A percentile compares a stretch with the other conserved stretches of the same genome.
phyloP scores from a whole-genome alignment of 2,113 vertebrate species.

The Enhydra lutris region DNA sequence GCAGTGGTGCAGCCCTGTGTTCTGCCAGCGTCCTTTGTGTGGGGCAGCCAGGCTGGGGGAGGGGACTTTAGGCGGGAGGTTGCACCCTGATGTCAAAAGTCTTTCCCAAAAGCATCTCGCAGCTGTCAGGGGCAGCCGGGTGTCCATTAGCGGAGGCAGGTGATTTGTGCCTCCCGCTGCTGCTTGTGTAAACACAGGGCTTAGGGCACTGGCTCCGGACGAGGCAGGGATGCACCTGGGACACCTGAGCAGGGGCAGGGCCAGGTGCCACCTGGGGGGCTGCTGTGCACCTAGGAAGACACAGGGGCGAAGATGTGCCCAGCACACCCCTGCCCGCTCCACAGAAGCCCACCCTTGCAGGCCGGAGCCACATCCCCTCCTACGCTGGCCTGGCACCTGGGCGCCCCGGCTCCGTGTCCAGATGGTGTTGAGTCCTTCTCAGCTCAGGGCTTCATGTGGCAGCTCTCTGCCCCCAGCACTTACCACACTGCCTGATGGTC shows the following conservation, averaged over 20 bases:
- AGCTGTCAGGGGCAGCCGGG: conserved; percentile 19
- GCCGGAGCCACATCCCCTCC: background rate
- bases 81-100: conserved; percentile 29
- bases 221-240: background rate
- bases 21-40: background rate
- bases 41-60: background rate
- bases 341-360: background rate
- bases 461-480: background rate
- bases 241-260: conserved; percentile 43
- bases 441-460: background rate
- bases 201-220: background rate
- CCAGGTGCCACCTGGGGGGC: background rate
- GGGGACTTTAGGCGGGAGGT: background rate
- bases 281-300: background rate
- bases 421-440: background rate
- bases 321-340: background rate
- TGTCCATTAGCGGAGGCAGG: conserved; percentile 56
- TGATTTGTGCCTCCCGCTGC: conserved; percentile 46
- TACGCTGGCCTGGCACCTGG: rapidly evolving
- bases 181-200: conserved; percentile 65
- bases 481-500: background rate
- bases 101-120: background rate
- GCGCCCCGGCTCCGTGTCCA: background rate
- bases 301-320: background rate
- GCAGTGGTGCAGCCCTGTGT: too few relatives aligned